Base-by-base conservation (phyloP, 2,888 invertebrate genomes). In the Tipula helvola region DNA sequence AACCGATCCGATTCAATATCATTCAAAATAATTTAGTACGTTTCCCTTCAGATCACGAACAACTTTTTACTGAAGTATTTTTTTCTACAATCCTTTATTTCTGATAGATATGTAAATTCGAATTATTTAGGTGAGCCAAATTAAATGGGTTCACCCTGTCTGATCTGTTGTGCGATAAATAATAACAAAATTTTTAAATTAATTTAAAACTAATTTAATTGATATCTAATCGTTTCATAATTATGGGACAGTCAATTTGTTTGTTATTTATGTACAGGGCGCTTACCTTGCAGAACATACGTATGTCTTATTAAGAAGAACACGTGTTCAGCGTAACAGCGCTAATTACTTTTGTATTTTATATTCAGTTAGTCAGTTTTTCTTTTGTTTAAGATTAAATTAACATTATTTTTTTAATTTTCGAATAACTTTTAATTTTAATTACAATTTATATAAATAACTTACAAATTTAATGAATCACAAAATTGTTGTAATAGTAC, bases 401-500 rank as follows among this genome's bases (percentile, higher is more conserved):
- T 44, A 44, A 44, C 7, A 5, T 44, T 12, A 12, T 44, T 44
- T 44, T 44, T 7, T 16, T 57, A 7, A 18, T 71, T 71, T 18
- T 28, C 28, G 28, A 71, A 28, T 71, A 71, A 28, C 1, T 71
- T 28, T 71, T 28, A 57, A 16, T 57, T 52, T 52, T 10, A 71
- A 28, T 71, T 52, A 39, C 39, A 39, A 47, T 47, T 47, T 16
- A 16, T 16, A 16, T 57, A 8, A 16, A 57, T 71, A 71, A 71
- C 71, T 71, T 71, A 71, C 71, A 71, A 7, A 28, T 71, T 8
- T 71, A 71, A 71, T 84, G 41, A 84, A 84, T 84, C 84, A 84
- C 84, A 84, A 84, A 84, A 84, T 84, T 84, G 84, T 84, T 84
- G 84, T 84, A 39, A 84, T 84, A n/a, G 84, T 84, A 39, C 84